Conservation (phyloP, 92 coral and sea anemone species). For the Bergia sp. region DNA sequence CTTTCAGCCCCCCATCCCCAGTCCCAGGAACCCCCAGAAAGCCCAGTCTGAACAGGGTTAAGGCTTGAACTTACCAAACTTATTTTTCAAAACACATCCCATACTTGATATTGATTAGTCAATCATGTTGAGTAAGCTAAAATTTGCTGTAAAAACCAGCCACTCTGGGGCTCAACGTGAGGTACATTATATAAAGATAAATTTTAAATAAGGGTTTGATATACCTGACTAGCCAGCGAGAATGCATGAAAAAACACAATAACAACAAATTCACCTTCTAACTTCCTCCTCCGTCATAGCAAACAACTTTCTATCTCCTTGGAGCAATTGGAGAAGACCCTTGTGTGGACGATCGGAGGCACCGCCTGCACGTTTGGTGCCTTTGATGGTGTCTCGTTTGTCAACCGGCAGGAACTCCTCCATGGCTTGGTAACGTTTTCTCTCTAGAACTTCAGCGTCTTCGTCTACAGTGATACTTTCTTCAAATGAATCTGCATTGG, state of each 20-base stretch:
- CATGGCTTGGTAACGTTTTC: slow-evolving; percentile 62
- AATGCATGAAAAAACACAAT: not conserved
- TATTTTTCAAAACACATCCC: too few relatives aligned
- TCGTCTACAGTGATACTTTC: slow-evolving; percentile 69
- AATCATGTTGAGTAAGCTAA: too few relatives aligned
- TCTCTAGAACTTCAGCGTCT: slow-evolving; percentile 74
- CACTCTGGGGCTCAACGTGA: too few relatives aligned
- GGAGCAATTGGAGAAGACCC: not conserved
- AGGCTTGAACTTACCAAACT: too few relatives aligned
- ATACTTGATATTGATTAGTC: too few relatives aligned
- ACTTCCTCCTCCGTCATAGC: slow-evolving; percentile 29
- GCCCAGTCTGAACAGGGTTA: too few relatives aligned
- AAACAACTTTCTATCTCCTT: not conserved
- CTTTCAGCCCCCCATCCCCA: too few relatives aligned
- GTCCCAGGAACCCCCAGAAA: too few relatives aligned
- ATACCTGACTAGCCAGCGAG: not conserved
- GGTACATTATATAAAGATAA: too few relatives aligned
- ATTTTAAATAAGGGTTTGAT: too few relatives aligned
- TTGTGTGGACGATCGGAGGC: not conserved
- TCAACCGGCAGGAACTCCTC: slow-evolving; percentile 58
- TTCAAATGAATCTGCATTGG: slow-evolving; percentile 31
- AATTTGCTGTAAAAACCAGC: too few relatives aligned
- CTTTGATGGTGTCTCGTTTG: not conserved
- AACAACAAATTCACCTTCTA: slow-evolving; percentile 20
- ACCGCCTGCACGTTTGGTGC: not conserved